Evolutionary conservation across 2,113 vertebrate species (phyloP), one percentile per base, ranked within the genome.

Genomic region (Ptychochromis oligacanthus): DNA sequence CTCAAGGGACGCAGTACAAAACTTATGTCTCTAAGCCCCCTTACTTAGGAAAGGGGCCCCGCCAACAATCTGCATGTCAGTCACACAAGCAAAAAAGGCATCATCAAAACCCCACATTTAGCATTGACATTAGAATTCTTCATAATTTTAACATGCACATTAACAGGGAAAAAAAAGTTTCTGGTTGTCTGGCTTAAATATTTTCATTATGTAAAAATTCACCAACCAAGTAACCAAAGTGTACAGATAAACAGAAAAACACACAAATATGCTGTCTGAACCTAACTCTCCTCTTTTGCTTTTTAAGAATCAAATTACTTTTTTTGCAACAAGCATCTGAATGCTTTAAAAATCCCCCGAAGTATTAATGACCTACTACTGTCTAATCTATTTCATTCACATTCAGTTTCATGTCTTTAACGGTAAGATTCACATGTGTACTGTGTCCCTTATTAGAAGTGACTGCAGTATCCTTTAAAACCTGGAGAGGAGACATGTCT

Each of bases 1-100:
- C 87, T 80, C 64, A 9, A 58, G 87, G 80, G 91, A 86, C 12
- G 26, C 65, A 9, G 6, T 34, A 80, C 79, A 87, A 87, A 82
- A 77, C 81, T 81, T 89, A 61, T 78, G 70, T 79, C 75, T 82
- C 8, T 43, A 43, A 79, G 17, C 56, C 49, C 26, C 8, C 26
- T 65, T 52, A 22, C 67, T 36, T 43, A 38, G 67, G 40, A 58
- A 57, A 52, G 5, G 9, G 55, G 57, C 13, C 15, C 60, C 34
- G 11, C 85, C 78, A 57, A 58, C 57, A 57, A n/a, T 34, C 55
- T 60, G 38, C 7, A 34, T 64, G 67, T 54, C 67, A 34, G 31
- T 72, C 18, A n/a, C 54, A n/a, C 67, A 43, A 24, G 40, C n/a
- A 81, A 82, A 82, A 3, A 24, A 52, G 43, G 31, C 77, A 87